Base-by-base conservation (phyloP, 2,888 invertebrate genomes). In the Toxonevra muliebris region DNA sequence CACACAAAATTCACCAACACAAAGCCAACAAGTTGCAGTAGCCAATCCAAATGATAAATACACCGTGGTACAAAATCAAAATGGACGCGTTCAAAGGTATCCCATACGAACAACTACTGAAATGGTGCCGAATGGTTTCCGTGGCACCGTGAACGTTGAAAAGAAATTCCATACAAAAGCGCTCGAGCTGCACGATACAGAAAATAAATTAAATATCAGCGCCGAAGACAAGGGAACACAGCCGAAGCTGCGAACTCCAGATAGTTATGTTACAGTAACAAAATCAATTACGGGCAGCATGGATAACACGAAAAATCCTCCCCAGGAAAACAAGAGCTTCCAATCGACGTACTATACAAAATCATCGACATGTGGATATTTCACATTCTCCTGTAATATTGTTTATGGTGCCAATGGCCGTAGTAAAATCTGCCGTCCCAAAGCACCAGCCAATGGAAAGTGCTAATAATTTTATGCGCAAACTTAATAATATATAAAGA, bases 351-450 rank as follows among this genome's bases (percentile, higher is more conserved):
- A 93, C 84, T 94, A 93, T 77, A 93, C 94, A 0, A 94, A 94
- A 83, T 93, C 93, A 10, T 94, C 94, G 1, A 93, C 92, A 1
- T 95, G 94, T 81, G 94, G 94, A 10, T 93, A 93, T 80, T 94
- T 94, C 75, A 93, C 94, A 1, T 94, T 94, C 82, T 91, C 93
- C 0, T 94, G 94, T 80, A 93, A 93, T 61, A 90, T 92, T 79
- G 92, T 93, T 1, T 90, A 91, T 76, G 91, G 92, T 12, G 89
- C 90, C 0, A 92, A 92, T 79, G 93, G 93, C 13, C 89, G 90
- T 74, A 92, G 91, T 74, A 93, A 93, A 84, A 90, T 94, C 66
- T 95, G 94, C 80, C 90, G 91, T 76, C 94, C 94, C 0, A 93
- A 92, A 84, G 88, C 91, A 61, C 92, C 93, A 55, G 89, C 90